Conservation (phyloP, 2,113 vertebrate species). For the Stigmatopora argus region DNA sequence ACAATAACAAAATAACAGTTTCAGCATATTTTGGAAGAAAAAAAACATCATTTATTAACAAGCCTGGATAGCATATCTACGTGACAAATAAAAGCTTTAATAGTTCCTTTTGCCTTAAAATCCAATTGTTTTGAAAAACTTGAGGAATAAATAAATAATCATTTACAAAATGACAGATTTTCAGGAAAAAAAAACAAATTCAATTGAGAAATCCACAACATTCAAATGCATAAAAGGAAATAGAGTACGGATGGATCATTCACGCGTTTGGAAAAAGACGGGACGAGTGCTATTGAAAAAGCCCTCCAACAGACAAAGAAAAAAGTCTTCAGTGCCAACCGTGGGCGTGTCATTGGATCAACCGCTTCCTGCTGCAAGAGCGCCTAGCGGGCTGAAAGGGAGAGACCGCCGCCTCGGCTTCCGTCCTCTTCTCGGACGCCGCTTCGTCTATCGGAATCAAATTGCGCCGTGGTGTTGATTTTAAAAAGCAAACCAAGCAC, state of each 20-base stretch:
- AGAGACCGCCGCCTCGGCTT: slow-evolving; percentile 57
- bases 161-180: slow-evolving; percentile 18
- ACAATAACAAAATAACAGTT: neutral
- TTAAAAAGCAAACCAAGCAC: neutral
- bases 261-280: slow-evolving; percentile 15
- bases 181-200: neutral
- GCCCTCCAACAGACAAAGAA: neutral
- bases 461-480: neutral
- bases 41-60: slow-evolving; percentile 60
- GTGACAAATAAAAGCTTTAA: slow-evolving; percentile 18
- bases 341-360: slow-evolving; percentile 57
- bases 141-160: slow-evolving; percentile 51
- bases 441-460: slow-evolving; percentile 39
- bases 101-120: slow-evolving; percentile 30
- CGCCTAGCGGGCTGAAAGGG: slow-evolving; percentile 60
- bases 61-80: slow-evolving; percentile 41
- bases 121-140: slow-evolving; percentile 4
- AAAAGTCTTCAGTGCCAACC: neutral
- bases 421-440: slow-evolving; percentile 22
- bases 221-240: neutral
- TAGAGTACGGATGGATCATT: slow-evolving; percentile 2
- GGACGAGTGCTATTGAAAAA: slow-evolving; percentile 18
- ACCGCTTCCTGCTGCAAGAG: slow-evolving; percentile 82
- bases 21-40: slow-evolving; percentile 19
- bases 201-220: neutral